Evolutionary conservation across 2,888 invertebrate genomes (phyloP), one percentile per base, ranked within the genome.

Genomic region (Cephalotes varians): DNA sequence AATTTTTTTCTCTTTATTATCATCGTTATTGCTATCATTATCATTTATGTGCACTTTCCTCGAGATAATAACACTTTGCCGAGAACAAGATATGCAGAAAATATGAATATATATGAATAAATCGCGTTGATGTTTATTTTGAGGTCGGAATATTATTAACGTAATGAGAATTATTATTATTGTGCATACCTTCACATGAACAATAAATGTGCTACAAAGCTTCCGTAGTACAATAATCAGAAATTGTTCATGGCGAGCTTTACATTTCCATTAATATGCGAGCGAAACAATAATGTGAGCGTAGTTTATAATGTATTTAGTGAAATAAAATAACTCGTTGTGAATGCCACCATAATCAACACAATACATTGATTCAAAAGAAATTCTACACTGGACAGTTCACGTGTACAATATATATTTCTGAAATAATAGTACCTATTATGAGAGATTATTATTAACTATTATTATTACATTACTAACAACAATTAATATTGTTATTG

Each of bases 141-240:
- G 34, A 69, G 21, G 56, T 71, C 10, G 18, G 1, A 56, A 79
- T 71, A 79, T 79, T 77, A 71, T 69, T 71, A 77, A 56, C 40
- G 28, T 69, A 40, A 77, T 77, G 77, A 79, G 34, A 79, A 79
- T 71, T 56, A 44, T 77, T 77, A 79, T 71, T 71, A 34, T 56
- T 54, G n/a, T n/a, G 21, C 40, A n/a, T 21, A 18, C 40, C 12
- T 37, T 64, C 4, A 9, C 21, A 9, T 12, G n/a, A n/a, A 18
- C 34, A 56, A 56, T 31, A 40, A 77, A 77, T 40, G 31, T n/a
- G 28, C 28, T 54, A 69, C 40, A 58, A 71, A 79, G 72, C 77
- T 77, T 2, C 7, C 7, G 21, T 31, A n/a, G 21, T 40, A 44
- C 25, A 71, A 71, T 44, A 56, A 56, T 56, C n/a, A 71, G 77